Percentiles rank a stretch among this genome's conserved stretches.
Conservation (phyloP, 2,888 invertebrate species). For the Cremastinae sp. region DNA sequence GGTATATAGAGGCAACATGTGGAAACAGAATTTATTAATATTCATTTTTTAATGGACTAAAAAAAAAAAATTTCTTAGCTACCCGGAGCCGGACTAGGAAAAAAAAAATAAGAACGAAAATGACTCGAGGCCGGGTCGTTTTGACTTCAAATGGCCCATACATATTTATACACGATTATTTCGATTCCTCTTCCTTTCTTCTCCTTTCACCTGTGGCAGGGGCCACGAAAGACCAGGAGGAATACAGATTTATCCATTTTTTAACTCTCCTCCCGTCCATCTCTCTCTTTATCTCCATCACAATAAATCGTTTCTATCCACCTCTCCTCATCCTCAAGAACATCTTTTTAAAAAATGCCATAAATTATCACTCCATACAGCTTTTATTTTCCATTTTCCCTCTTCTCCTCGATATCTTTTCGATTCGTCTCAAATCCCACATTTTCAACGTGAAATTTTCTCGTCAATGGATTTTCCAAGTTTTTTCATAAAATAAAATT, state of each 20-base stretch:
- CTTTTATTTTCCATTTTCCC: slow-evolving; percentile 9
- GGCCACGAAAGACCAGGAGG: slow-evolving; percentile 38
- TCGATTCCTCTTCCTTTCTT: slow-evolving; percentile 56
- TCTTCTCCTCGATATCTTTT: neutral
- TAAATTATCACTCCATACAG: slow-evolving; percentile 20
- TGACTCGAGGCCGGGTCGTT: neutral
- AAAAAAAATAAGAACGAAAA: slow-evolving; percentile 2
- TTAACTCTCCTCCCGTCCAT: slow-evolving; percentile 8
- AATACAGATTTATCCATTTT: slow-evolving; percentile 33
- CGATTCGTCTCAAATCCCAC: slow-evolving; percentile 6
- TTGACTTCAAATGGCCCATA: slow-evolving; percentile 25
- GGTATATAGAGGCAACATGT: no score
- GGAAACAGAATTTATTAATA: no score
- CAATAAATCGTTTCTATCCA: no score
- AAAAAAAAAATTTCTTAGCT: no score
- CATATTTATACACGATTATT: slow-evolving; percentile 47
- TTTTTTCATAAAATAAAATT: neutral
- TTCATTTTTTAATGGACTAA: no score
- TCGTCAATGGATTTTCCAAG: neutral
- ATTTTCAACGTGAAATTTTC: neutral
- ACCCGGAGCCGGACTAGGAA: neutral
- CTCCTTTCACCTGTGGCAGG: slow-evolving; percentile 53
- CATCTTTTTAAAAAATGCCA: slow-evolving; percentile 24
- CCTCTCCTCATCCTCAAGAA: neutral
- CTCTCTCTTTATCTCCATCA: neutral